phyloP scores from a whole-genome alignment of 2,888 invertebrate genomes.

The Cacoxenus indagator region DNA sequence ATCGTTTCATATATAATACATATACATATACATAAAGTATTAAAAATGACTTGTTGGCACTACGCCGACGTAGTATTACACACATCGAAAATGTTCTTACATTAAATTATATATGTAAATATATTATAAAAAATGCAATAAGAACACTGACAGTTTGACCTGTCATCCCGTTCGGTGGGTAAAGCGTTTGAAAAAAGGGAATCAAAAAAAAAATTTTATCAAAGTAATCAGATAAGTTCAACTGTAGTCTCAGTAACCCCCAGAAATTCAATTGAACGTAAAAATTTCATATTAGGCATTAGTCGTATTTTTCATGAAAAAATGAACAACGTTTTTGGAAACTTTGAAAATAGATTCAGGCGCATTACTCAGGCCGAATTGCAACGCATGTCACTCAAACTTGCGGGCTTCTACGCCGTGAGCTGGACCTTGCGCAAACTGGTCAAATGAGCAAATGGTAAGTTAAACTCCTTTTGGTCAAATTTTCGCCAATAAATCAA shows the following conservation, averaged over 20 bases:
- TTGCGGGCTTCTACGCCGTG: constrained; percentile 52
- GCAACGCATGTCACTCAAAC: constrained; percentile 49
- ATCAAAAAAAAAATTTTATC: neutral
- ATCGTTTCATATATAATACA: too few relatives aligned
- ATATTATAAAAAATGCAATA: neutral
- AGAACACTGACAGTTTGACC: constrained; percentile 58
- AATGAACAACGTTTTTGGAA: constrained; percentile 47
- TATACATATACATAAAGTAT: too few relatives aligned
- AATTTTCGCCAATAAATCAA: neutral
- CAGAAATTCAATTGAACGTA: too few relatives aligned
- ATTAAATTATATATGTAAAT: too few relatives aligned
- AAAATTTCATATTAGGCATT: too few relatives aligned
- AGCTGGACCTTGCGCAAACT: constrained; percentile 51
- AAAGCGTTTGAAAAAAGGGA: constrained; percentile 34
- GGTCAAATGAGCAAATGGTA: constrained; percentile 34
- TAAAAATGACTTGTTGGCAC: too few relatives aligned
- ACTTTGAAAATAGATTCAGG: constrained; percentile 37
- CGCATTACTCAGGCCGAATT: constrained; percentile 35
- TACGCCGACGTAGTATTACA: too few relatives aligned
- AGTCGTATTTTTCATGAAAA: too few relatives aligned
- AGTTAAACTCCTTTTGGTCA: neutral
- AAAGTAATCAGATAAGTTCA: too few relatives aligned
- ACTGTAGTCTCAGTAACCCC: too few relatives aligned
- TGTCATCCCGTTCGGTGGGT: constrained; percentile 63
- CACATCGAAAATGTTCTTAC: too few relatives aligned